These are phyloP conservation scores for Pristionchus arcanus DNA, from an alignment of 2,888 invertebrate species.

Conservation along the genomic window DNA sequence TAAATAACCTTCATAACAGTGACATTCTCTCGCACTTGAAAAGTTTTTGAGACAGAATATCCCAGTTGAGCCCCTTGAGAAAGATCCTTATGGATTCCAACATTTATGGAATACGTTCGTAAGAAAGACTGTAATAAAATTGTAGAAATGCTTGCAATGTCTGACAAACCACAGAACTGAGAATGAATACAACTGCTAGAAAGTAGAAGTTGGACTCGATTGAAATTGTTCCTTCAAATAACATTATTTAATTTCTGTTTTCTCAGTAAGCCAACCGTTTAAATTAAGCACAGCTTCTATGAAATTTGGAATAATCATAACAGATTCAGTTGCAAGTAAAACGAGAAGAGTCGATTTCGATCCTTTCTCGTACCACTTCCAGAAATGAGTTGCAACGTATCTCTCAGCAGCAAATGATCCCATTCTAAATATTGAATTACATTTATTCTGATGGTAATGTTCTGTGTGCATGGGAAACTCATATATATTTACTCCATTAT, in stretches of 20 bases:
- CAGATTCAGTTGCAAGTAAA: neutral
- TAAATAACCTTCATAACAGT: neutral
- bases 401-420: slow-evolving; percentile 5
- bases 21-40: slow-evolving; percentile 25
- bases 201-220: neutral
- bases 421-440: neutral
- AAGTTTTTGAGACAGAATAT: neutral
- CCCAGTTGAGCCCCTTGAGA: slow-evolving; percentile 8
- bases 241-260: neutral
- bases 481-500: no score
- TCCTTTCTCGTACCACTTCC: slow-evolving; percentile 29
- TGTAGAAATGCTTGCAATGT: neutral
- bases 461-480: no score
- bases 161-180: neutral
- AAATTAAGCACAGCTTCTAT: slow-evolving; percentile 1
- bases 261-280: neutral
- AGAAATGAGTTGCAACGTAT: slow-evolving; percentile 15
- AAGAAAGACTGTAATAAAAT: no score
- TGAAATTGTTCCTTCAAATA: neutral
- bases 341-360: slow-evolving; percentile 3
- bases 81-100: neutral
- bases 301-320: slow-evolving; percentile 31
- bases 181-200: neutral
- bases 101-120: neutral
- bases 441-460: neutral